Evolutionary conservation across 2,113 vertebrate species (phyloP).

Genomic region (Ophiodon elongatus): DNA sequence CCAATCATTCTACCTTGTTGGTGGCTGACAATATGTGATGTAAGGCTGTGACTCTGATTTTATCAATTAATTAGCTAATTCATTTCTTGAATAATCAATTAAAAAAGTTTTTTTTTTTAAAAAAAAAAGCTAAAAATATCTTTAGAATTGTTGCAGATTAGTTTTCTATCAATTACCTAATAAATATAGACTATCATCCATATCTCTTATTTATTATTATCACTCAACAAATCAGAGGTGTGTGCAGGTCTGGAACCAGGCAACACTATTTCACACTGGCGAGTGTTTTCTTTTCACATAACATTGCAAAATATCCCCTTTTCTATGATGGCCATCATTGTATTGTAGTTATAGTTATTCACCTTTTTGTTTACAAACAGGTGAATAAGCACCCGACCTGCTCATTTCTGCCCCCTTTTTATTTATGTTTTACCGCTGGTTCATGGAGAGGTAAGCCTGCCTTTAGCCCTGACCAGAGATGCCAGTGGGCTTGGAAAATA

Average conservation of each 20-base stretch:
- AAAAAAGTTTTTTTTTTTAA: not conserved
- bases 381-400: slow-evolving; percentile 35
- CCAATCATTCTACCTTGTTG: not conserved
- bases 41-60: not conserved
- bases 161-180: not conserved
- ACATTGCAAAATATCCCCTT: slow-evolving; percentile 1
- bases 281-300: slow-evolving; percentile 2
- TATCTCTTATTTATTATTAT: not conserved
- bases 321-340: not conserved
- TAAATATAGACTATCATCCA: too few species aligned
- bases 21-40: not conserved
- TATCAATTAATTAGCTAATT: not conserved
- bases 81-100: not conserved
- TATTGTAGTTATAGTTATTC: slow-evolving; percentile 8
- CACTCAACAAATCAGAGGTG: not conserved
- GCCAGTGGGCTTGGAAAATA: slow-evolving; percentile 65
- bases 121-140: not conserved
- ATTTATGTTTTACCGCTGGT: slow-evolving; percentile 38
- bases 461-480: slow-evolving; percentile 67
- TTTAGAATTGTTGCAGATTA: not conserved
- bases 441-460: slow-evolving; percentile 57
- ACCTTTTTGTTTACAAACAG: slow-evolving; percentile 39
- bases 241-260: not conserved
- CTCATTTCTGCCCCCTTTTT: not conserved
- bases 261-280: not conserved